phyloP scores from a whole-genome alignment of 2,113 vertebrate genomes.

The Struthidea cinerea region DNA sequence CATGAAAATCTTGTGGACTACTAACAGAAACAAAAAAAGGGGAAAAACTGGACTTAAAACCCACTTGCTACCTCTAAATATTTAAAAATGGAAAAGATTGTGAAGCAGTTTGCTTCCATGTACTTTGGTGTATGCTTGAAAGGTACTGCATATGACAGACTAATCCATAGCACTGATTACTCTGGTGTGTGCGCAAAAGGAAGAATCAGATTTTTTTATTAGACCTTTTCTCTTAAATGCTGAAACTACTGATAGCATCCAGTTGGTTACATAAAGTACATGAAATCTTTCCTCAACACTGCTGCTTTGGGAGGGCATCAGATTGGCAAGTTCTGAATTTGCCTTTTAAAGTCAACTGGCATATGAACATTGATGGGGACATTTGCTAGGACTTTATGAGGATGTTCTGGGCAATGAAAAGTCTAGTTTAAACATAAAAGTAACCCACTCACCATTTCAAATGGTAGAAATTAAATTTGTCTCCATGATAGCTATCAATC shows the following conservation, averaged over 20 bases:
- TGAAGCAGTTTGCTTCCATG: neutral
- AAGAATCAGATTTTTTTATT: neutral
- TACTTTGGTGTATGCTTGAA: neutral
- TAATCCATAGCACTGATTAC: neutral
- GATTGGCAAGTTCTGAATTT: neutral
- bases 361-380: neutral
- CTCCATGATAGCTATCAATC: neutral
- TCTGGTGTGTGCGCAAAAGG: neutral
- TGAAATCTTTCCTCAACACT: neutral
- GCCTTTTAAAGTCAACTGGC: neutral
- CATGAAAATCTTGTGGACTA: neutral
- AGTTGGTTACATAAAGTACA: neutral
- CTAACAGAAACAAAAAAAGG: neutral
- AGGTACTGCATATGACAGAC: neutral
- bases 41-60: neutral
- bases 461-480: neutral
- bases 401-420: neutral
- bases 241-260: neutral
- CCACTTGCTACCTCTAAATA: neutral
- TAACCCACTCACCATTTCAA: neutral
- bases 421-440: neutral
- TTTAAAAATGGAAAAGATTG: neutral
- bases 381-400: neutral
- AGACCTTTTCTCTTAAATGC: neutral
- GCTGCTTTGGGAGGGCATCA: neutral